These are phyloP conservation scores for Abrostola triplasia DNA, from an alignment of 2,888 invertebrate genomes.

Conservation along the genomic window DNA sequence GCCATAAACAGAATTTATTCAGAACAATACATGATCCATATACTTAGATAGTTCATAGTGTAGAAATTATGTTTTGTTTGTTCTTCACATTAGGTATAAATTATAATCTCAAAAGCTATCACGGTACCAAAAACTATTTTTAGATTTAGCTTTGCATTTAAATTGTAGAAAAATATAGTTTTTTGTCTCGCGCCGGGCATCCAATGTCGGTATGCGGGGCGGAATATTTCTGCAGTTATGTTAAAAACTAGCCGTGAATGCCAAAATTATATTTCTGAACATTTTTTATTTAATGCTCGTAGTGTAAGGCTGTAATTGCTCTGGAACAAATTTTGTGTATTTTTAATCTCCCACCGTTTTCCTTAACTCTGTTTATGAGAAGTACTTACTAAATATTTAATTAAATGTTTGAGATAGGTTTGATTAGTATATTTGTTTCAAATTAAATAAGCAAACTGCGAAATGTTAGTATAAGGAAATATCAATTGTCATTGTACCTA, in stretches of 20 bases:
- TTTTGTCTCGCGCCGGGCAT: slow-evolving; percentile 32
- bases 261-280: slow-evolving; percentile 41
- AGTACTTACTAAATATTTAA: no score
- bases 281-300: slow-evolving; percentile 42
- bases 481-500: no score
- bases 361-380: no score
- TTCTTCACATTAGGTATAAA: no score
- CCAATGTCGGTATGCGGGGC: slow-evolving; percentile 28
- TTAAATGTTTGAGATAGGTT: no score
- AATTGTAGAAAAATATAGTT: slow-evolving; percentile 44
- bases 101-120: background rate
- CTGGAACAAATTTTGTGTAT: slow-evolving; percentile 9
- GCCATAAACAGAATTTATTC: no score
- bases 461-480: no score
- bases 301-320: slow-evolving; percentile 11
- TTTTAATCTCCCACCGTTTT: background rate
- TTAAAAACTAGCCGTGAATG: slow-evolving; percentile 36
- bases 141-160: slow-evolving; percentile 50
- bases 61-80: no score
- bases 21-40: no score
- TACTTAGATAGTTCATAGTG: no score
- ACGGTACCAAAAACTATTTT: slow-evolving; percentile 41
- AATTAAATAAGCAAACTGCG: no score
- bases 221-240: slow-evolving; percentile 31
- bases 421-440: no score